Percentiles rank a stretch among this genome's conserved stretches.
These are phyloP conservation scores for Pangasius larnaudii DNA, from an alignment of 2,797 vertebrate genomes.

Conservation along the genomic window DNA sequence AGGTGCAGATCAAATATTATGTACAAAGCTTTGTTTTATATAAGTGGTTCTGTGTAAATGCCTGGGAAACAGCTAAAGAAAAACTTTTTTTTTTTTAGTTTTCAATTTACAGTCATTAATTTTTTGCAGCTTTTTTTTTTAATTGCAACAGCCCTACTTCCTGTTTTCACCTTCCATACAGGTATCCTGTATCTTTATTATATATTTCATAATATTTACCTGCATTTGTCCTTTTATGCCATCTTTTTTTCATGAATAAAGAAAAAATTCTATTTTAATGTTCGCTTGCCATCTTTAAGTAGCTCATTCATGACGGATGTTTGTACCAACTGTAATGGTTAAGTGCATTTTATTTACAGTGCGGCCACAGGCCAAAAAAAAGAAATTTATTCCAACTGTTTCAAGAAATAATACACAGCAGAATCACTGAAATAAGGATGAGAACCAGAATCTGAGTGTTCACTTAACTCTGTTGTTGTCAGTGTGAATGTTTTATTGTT, in stretches of 20 bases:
- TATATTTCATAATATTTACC: not conserved
- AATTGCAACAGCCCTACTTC: not conserved
- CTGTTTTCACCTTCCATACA: not conserved
- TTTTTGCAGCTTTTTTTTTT: not conserved
- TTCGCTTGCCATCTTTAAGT: not conserved
- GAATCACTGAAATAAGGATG: slow-evolving; percentile 13
- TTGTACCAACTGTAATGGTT: slow-evolving; percentile 19
- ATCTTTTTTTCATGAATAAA: slow-evolving; percentile 43
- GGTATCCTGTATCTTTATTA: not conserved
- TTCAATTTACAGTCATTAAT: not conserved
- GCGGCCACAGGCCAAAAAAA: not conserved
- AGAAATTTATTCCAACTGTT: slow-evolving; percentile 19
- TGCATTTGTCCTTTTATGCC: slow-evolving; percentile 5
- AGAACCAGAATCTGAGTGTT: not conserved
- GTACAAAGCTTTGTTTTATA: not conserved
- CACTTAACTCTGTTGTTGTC: slow-evolving; percentile 21
- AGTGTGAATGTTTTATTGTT: slow-evolving; percentile 41
- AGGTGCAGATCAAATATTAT: not conserved
- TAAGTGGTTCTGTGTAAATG: not conserved
- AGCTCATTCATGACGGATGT: not conserved
- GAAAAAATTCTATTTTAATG: not conserved
- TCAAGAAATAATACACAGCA: slow-evolving; percentile 17
- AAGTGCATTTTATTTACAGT: slow-evolving; percentile 32
- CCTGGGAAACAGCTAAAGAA: not conserved
- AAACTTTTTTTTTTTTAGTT: no score